Evolutionary conservation across 2,888 invertebrate genomes (phyloP).

Genomic region (Tortricodes alternella): DNA sequence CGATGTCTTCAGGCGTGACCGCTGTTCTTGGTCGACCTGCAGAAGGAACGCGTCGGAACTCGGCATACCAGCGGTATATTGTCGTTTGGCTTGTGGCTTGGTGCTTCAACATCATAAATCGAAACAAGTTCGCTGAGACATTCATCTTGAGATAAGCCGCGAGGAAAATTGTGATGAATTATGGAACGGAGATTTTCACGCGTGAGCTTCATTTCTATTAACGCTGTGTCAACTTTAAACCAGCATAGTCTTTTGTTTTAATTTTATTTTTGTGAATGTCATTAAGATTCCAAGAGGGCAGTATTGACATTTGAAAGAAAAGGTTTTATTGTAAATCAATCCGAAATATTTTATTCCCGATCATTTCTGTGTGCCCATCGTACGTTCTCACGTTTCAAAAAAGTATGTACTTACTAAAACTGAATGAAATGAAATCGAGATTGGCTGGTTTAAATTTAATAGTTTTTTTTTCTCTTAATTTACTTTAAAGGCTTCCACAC

Average conservation of each 20-base stretch:
- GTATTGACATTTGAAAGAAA: no score
- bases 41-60: constrained; percentile 3
- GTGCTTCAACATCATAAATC: background rate
- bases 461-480: no score
- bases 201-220: no score
- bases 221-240: background rate
- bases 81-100: background rate
- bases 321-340: background rate
- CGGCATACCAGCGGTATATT: background rate
- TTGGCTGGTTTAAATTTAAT: no score
- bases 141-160: background rate
- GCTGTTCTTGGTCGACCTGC: constrained; percentile 1
- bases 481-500: no score
- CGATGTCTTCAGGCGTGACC: background rate
- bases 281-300: no score
- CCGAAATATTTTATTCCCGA: background rate
- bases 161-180: background rate
- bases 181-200: background rate
- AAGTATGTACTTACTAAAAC: no score
- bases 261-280: background rate
- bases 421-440: no score
- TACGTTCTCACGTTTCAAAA: no score
- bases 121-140: background rate
- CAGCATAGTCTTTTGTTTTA: no score
- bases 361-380: background rate